Evolutionary conservation across 2,888 invertebrate genomes (phyloP).

Genomic region (Pseudoips prasinana): DNA sequence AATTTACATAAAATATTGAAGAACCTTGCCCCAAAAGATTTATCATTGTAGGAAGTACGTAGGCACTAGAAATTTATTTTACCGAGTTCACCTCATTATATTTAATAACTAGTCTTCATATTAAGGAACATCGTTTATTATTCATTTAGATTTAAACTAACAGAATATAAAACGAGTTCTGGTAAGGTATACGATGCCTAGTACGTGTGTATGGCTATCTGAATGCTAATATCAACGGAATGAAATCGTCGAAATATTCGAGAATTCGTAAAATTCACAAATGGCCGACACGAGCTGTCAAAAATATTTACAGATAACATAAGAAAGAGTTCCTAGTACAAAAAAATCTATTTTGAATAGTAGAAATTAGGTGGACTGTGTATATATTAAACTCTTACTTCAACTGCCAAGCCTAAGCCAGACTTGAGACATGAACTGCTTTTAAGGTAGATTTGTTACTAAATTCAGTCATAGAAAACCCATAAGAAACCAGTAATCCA

Average conservation of each 20-base stretch:
- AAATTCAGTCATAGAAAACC: no score
- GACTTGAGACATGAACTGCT: no score
- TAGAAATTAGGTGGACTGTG: no score
- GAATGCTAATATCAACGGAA: slow-evolving; percentile 23
- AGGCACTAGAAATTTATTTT: slow-evolving; percentile 68
- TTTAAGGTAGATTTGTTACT: no score
- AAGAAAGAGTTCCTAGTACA: not conserved
- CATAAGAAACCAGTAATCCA: no score
- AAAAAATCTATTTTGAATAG: not conserved
- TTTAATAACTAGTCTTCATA: slow-evolving; percentile 14
- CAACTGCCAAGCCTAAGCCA: no score
- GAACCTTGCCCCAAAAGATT: slow-evolving; percentile 74
- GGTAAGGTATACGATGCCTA: slow-evolving; percentile 2
- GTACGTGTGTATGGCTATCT: no score
- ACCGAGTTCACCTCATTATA: slow-evolving; percentile 52
- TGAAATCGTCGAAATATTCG: slow-evolving; percentile 21
- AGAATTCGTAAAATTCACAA: slow-evolving; percentile 39
- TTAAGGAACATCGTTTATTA: slow-evolving; percentile 29
- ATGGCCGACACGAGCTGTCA: slow-evolving; percentile 65
- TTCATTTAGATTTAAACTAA: slow-evolving; percentile 14
- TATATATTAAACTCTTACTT: no score
- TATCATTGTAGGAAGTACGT: slow-evolving; percentile 73
- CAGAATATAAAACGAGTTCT: slow-evolving; percentile 35
- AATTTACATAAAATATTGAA: slow-evolving; percentile 70
- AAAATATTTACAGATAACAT: slow-evolving; percentile 25